These are phyloP conservation scores for Sapajus apella DNA, from an alignment of 2,113 vertebrate species.

Conservation along the genomic window DNA sequence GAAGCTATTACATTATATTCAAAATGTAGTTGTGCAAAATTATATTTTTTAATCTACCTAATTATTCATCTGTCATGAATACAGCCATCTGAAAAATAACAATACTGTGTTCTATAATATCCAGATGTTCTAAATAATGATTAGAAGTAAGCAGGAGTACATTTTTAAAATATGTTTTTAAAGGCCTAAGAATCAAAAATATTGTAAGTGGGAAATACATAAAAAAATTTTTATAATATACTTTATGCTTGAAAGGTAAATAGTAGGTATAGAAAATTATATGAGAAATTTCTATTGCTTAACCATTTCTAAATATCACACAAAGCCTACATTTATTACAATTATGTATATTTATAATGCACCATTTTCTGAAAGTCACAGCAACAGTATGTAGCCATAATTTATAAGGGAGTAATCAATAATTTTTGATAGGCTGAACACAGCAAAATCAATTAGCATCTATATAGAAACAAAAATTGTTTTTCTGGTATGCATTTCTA, in stretches of 20 bases:
- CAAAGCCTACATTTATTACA: conserved; percentile 29
- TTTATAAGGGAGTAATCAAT: conserved; percentile 55
- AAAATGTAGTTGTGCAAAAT: not conserved
- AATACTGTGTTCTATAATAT: not conserved
- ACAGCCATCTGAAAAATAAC: not conserved
- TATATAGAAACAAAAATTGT: conserved; percentile 50
- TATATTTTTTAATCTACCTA: not conserved
- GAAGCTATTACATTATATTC: not conserved
- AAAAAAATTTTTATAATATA: not conserved
- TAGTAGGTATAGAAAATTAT: not conserved
- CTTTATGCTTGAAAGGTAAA: not conserved
- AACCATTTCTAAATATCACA: conserved; percentile 19
- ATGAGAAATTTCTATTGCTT: not conserved
- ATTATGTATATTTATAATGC: not conserved
- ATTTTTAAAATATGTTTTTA: not conserved
- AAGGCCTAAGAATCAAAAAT: not conserved
- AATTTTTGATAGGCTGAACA: conserved; percentile 50
- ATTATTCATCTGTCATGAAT: not conserved
- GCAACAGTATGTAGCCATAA: not conserved
- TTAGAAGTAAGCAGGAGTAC: not conserved
- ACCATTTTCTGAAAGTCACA: conserved; percentile 38
- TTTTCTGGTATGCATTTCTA: conserved; percentile 51
- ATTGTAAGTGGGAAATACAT: not conserved
- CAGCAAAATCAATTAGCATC: conserved; percentile 61
- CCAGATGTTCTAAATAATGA: not conserved